Conservation (phyloP, 2,888 invertebrate genomes). For the Lagria hirta region DNA sequence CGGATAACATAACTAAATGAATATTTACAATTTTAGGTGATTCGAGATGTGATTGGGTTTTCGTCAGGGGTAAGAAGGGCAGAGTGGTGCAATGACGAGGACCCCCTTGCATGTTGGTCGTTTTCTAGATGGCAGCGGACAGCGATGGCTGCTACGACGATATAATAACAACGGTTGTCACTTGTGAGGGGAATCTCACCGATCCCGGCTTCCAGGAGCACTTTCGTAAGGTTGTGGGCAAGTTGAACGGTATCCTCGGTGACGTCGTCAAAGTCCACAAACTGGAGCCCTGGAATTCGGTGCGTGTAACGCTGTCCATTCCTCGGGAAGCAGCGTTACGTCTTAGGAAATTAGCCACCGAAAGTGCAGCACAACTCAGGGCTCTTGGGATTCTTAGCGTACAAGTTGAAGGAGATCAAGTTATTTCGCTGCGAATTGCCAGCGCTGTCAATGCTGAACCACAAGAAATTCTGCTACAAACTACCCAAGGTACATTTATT, state of each 20-base stretch:
- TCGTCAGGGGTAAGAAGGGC: slow-evolving; percentile 25
- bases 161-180: slow-evolving; percentile 76
- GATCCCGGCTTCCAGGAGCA: slow-evolving; percentile 84
- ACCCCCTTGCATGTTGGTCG: slow-evolving; percentile 4
- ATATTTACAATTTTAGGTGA: slow-evolving; percentile 23
- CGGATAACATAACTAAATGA: background rate
- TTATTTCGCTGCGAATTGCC: slow-evolving; percentile 68
- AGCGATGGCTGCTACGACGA: slow-evolving; percentile 76
- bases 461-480: slow-evolving; percentile 70
- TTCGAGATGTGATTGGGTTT: slow-evolving; percentile 31
- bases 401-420: slow-evolving; percentile 88
- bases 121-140: slow-evolving; percentile 74
- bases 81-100: slow-evolving; percentile 19
- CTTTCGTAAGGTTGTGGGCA: slow-evolving; percentile 75
- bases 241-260: slow-evolving; percentile 73
- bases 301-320: slow-evolving; percentile 96
- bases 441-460: slow-evolving; percentile 66
- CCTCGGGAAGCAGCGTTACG: slow-evolving; percentile 93
- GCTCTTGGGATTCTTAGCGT: slow-evolving; percentile 94
- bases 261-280: slow-evolving; percentile 66
- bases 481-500: slow-evolving; percentile 51
- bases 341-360: slow-evolving; percentile 86
- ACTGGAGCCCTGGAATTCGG: slow-evolving; percentile 98
- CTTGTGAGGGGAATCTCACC: slow-evolving; percentile 87
- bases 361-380: slow-evolving; percentile 84